Base-by-base conservation (phyloP, 2,797 vertebrate species). In the Phrynocephalus forsythii region DNA sequence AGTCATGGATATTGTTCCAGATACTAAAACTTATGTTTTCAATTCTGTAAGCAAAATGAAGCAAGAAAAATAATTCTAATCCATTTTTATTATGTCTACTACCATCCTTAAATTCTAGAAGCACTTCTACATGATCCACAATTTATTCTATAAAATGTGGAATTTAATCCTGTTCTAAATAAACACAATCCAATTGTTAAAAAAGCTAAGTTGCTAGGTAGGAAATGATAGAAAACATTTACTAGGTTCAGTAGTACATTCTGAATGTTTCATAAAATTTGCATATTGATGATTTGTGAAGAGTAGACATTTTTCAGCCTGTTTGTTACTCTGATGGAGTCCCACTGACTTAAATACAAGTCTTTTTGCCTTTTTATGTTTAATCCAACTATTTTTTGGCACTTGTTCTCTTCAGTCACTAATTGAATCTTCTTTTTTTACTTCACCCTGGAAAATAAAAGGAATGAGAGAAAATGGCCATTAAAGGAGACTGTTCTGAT, bases 101-200 rank as follows among this genome's bases (percentile, higher is more conserved):
- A 94, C 93, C 86, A 86, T 94, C 91, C 88, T 95, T 79, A 92
- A 90, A 94, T 95, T 95, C 7, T 1, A 89, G 95, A 95, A 96
- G 90, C 94, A 95, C 95, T 95, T 94, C 91, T 92, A 94, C 93
- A 95, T 92, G 82, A 95, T 95, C 95, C 94, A 92, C 92, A 95
- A 94, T 95, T 85, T 95, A 91, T 91, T 93, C 80, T 79, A 83
- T 95, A 94, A 97, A 93, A 96, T 95, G 94, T 89, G 89, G 88
- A 87, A 77, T 93, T 94, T 96, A 97, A 97, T 97, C 94, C 94
- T 94, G 94, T 94, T 91, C 92, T 92, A 94, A 96, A 96, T 90
- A 96, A 96, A 96, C 93, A 95, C 73, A 87, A 76, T 79, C 94
- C 97, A 96, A 97, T 95, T 96, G 95, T 94, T 95, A 95, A 95